phyloP scores from a whole-genome alignment of 1,140 invertebrate genomes.

The Bombyx mori region ASM3026992v2 NC_085120.1:11297001-11297500 shows the following conservation, averaged over 20 bases:
- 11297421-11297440: no score
- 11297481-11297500: slow-evolving; percentile 13
- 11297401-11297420: no score
- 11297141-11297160: slow-evolving; percentile 16
- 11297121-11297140: not conserved
- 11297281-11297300: slow-evolving; percentile 12
- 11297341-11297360: no score
- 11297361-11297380: no score
- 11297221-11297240: slow-evolving; percentile 43
- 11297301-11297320: slow-evolving; percentile 7
- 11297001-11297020: slow-evolving; percentile 61
- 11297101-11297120: no score
- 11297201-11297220: slow-evolving; percentile 49
- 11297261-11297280: slow-evolving; percentile 20
- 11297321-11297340: no score
- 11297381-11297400: no score
- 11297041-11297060: slow-evolving; percentile 1
- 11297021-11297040: slow-evolving; percentile 24
- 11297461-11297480: no score
- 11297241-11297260: slow-evolving; percentile 31
- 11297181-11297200: no score
- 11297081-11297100: no score
- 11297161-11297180: slow-evolving; percentile 14
- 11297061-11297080: no score
- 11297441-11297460: no score